Base-by-base conservation (phyloP, 2,888 invertebrate species). In the Trissoscelio sp. region DNA sequence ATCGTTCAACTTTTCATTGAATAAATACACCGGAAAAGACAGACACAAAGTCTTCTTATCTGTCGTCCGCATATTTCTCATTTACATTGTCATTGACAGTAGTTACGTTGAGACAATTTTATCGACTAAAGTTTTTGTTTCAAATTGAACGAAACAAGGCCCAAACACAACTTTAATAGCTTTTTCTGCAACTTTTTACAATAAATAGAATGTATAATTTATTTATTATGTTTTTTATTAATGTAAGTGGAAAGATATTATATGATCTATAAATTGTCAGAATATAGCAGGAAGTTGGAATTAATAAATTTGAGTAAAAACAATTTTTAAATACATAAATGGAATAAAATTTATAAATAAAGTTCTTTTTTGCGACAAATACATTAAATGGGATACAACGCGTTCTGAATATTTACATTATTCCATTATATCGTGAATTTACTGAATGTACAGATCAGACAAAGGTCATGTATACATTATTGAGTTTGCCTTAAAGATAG, bases 391-490 rank as follows among this genome's bases (percentile, higher is more conserved):
- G n/a, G n/a, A n/a, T 46, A 22, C 22, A 22, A 57, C 18, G 4
- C 18, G 12, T 22, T 62, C 31, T 62, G 44, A 57, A 70, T 48
- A 70, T 70, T 58, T 58, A 58, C 57, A 34, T 70, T 46, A 70
- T 57, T 70, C 48, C 48, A 58, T 70, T 44, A 70, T 20, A 53
- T 28, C 37, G 22, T 16, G n/a, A 24, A 58, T 70, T 58, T 62
- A 53, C 42, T 28, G 42, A 60, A 57, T 62, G 28, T 42, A 37
- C 20, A 42, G 39, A 51, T 51, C 39, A 53, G 60, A 31, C 18
- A 51, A 72, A 72, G 72, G 53, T 53, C 72, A 72, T 60, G 60
- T 72, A 53, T 72, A 72, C 72, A 72, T 72, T 72, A 72, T 72
- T 72, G 53, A 62, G 42, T 62, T 72, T 72, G 42, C 51, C 57